Base-by-base conservation (phyloP, 2,888 invertebrate species). In the Crossocerus cetratus region DNA sequence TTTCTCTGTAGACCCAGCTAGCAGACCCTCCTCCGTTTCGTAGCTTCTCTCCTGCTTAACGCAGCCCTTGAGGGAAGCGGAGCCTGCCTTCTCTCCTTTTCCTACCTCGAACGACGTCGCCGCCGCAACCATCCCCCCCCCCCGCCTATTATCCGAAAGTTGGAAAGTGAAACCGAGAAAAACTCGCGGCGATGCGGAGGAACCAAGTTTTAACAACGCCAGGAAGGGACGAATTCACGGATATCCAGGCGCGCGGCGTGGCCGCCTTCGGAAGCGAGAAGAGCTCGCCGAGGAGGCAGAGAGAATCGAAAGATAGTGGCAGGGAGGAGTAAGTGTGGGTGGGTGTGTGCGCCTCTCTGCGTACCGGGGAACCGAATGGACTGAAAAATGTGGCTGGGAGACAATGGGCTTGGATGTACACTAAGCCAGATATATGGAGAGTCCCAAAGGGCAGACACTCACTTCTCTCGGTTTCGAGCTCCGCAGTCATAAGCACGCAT, bases 181-280 rank as follows among this genome's bases (percentile, higher is more conserved):
- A 80, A 74, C 75, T 58, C 32, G 32, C 32, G 69, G 64, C 67
- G 62, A 65, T 58, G 69, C 54, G 60, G 70, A 64, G 77, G 32
- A 32, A 32, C 32, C 11, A 83, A 83, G 72, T 85, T 83, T 80
- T 81, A 84, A 85, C 84, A 83, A 85, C 79, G 84, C 76, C 70
- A 76, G 73, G 72, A 74, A 81, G 78, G 77, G 84, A 83, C 83
- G 83, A 86, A 83, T 81, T 81, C 81, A 71, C 74, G 76, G 76
- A 69, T 77, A 57, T 66, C 75, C 64, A 32, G 11, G 32, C 32
- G 8, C 32, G 32, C 32, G 8, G 8, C 32, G 11, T 32, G 8
- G 11, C 32, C 2, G 32, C 53, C 68, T 61, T 57, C 45, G 53
- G 57, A 16, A 54, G 44, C 1, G 53, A 44, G 56, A 49, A 20